phyloP scores from a whole-genome alignment of 1,140 invertebrate species.

The Drosophila suzukii region DNA sequence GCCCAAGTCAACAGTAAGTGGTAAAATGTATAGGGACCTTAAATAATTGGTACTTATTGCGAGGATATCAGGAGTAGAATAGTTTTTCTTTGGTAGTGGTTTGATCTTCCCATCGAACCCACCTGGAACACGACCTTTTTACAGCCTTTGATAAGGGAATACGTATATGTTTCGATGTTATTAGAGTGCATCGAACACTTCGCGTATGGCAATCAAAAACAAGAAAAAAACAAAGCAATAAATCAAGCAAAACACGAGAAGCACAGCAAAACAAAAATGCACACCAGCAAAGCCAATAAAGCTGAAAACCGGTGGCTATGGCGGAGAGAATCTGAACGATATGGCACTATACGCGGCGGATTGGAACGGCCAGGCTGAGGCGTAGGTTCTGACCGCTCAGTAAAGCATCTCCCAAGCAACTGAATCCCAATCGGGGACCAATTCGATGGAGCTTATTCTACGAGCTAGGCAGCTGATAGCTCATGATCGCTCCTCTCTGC shows the following conservation, averaged over 20 bases:
- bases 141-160: constrained; percentile 28
- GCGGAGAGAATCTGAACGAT: background rate
- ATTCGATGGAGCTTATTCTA: background rate
- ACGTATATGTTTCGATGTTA: background rate
- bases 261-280: background rate
- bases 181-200: background rate
- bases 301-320: constrained; percentile 18
- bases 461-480: background rate
- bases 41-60: background rate
- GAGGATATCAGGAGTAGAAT: background rate
- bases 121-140: constrained; percentile 41
- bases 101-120: constrained; percentile 5
- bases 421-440: constrained; percentile 3
- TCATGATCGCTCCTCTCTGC: background rate
- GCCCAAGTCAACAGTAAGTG: background rate
- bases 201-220: background rate
- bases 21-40: background rate
- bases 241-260: constrained; percentile 9
- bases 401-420: constrained; percentile 26
- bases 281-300: background rate
- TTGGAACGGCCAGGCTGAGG: background rate
- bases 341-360: constrained; percentile 7
- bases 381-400: constrained; percentile 28
- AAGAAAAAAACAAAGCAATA: constrained; percentile 5
- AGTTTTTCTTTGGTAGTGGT: background rate